These are phyloP conservation scores for Liparis tanakae DNA, from an alignment of 2,797 vertebrate genomes.

Conservation along the genomic window DNA sequence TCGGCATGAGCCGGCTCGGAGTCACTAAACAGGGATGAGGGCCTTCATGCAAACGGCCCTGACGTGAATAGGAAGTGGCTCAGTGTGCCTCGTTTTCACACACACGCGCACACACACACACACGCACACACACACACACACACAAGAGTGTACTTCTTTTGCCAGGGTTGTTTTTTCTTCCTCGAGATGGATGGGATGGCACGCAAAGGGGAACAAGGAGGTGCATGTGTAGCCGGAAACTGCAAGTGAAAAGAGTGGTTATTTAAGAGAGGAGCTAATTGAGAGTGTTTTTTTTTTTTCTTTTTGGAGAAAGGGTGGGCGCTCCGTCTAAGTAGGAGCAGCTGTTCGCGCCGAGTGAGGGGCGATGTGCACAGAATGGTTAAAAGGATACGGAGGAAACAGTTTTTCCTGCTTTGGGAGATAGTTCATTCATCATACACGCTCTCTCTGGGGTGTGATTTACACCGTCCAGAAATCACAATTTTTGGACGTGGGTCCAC, in stretches of 20 bases:
- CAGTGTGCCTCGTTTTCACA: conserved; percentile 74
- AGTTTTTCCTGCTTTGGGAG: conserved; percentile 3
- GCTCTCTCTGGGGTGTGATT: neutral
- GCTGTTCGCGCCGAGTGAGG: conserved; percentile 44
- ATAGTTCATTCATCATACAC: conserved; percentile 9
- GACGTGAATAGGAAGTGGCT: conserved; percentile 75
- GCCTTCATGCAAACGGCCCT: conserved; percentile 76
- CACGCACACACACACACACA: conserved; percentile 70
- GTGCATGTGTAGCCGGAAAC: conserved; percentile 76
- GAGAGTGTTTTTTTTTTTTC: conserved; percentile 37
- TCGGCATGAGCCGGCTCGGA: conserved; percentile 30
- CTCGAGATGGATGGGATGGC: conserved; percentile 71
- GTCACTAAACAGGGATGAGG: conserved; percentile 63
- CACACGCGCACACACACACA: conserved; percentile 73
- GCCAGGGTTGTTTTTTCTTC: conserved; percentile 65
- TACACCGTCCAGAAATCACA: conserved; percentile 22
- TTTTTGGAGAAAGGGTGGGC: conserved; percentile 57
- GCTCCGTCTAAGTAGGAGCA: conserved; percentile 62
- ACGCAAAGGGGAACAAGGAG: conserved; percentile 65
- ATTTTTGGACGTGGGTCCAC: conserved; percentile 30
- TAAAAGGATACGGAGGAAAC: conserved; percentile 9
- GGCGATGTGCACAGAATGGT: conserved; percentile 38
- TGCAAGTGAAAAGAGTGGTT: conserved; percentile 72
- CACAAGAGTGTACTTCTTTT: conserved; percentile 73
- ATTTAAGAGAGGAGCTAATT: conserved; percentile 77